Conservation (phyloP, 2,797 vertebrate species). For the Helarctos malayanus region DNA sequence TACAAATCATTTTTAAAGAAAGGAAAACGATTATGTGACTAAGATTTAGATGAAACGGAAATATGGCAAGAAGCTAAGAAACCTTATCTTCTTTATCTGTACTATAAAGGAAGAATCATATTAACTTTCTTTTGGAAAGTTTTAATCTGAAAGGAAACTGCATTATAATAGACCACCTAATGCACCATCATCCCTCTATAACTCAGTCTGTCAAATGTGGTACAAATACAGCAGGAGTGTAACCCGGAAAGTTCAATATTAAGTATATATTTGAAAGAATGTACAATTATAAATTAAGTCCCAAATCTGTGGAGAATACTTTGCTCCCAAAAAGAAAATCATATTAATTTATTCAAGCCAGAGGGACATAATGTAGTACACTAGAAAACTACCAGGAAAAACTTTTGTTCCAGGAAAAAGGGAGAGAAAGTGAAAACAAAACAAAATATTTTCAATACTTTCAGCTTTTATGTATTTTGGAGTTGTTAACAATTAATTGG, state of each 20-base stretch:
- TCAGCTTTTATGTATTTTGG: neutral
- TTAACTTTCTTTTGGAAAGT: neutral
- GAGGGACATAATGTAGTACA: neutral
- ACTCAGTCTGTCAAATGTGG: neutral
- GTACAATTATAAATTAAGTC: neutral
- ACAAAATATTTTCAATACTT: neutral
- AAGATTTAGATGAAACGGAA: constrained; percentile 45
- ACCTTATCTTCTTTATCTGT: neutral
- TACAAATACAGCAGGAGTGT: neutral
- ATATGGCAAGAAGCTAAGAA: neutral
- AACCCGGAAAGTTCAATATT: neutral
- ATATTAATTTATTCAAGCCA: neutral
- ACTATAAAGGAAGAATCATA: neutral
- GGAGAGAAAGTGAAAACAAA: fast-evolving
- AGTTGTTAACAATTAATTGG: neutral
- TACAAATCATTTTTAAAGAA: constrained; percentile 68
- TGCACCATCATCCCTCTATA: neutral
- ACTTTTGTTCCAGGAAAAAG: neutral
- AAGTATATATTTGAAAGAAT: constrained; percentile 48
- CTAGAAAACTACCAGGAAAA: neutral
- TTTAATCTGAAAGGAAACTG: constrained; percentile 15
- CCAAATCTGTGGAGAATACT: neutral
- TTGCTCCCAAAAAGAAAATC: constrained; percentile 3
- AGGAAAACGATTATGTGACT: neutral
- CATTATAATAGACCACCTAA: neutral